Evolutionary conservation across 2,797 vertebrate genomes (phyloP), one percentile per base, ranked within the genome.

Genomic region (Caiman crocodilus): DNA sequence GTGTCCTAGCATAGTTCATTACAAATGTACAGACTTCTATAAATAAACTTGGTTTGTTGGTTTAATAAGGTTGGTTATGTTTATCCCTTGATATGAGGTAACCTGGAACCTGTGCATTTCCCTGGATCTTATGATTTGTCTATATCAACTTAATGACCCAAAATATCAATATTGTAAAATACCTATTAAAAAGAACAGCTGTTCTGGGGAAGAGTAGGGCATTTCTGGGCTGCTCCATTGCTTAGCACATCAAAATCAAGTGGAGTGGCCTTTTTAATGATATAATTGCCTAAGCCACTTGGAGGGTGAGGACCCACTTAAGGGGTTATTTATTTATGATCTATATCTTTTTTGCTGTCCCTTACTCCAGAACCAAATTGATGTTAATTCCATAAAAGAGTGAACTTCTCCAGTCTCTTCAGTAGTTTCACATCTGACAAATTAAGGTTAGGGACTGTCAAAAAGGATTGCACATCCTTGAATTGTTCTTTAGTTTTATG

Each of bases 21-120:
- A 97, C 96, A 95, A 96, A 89, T 98, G 96, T 98, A 98, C 97
- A 98, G 96, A 97, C 96, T 96, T 94, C 96, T 98, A 97, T 98
- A 98, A 98, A 98, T 98, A 98, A 98, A 98, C 96, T 97, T 96
- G 92, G 93, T 96, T 97, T 97, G 94, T 97, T 97, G 97, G 96
- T 98, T 98, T 97, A 97, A 98, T 96, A 96, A 96, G 94, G 95
- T 94, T 92, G 83, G 92, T 95, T 89, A 79, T 35, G 94, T 96
- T 97, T 91, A 96, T 98, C 84, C 92, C 92, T 97, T 92, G 90
- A 89, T 96, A 90, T 71, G 90, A 96, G 92, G 59, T 92, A 76
- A 76, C 30, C 86, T 57, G 50, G 73, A 60, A 85, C 73, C 32
- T 83, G 76, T 2, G 50, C 8, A 15, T 32, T 35, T 32, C 80